Base-by-base conservation (phyloP, 30 jellyfish, hydroid and myxozoan genomes). In the Cassiopea xamachana region DNA sequence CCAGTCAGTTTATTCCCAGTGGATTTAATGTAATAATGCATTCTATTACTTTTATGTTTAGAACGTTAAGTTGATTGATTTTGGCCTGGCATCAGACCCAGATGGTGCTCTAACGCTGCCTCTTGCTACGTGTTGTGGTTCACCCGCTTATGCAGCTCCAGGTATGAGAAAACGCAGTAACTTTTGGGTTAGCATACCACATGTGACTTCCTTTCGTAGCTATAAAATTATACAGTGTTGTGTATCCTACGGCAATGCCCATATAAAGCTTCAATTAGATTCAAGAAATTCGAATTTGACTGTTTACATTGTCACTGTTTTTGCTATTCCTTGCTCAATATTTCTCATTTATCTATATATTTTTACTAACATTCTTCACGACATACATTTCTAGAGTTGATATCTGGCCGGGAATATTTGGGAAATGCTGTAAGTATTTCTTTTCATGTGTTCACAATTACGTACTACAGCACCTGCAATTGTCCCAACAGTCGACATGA, bases 141-240 rank as follows among this genome's bases (percentile, higher is more conserved):
- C 99, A 8, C 97, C 98, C 7, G 99, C 99, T 67, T 96, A 96
- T 75, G 99, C 99, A 46, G 99, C 99, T 0, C 99, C 99, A 68
- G 99, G 99, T 92, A 88, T 2, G 19, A 19, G 27, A 46, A 4
- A 61, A 1, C 77, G 0, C 7, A 55, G 64, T 55, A 55, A 55
- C 64, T 55, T 55, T 3, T 10, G 7, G 58, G 15, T 75, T 17
- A 15, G 46, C 27, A 75, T 27, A 27, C 39, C 39, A 27, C 49
- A 3, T 7, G 46, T 27, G 27, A 6, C 4, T 27, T 27, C 39
- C 39, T 27, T 27, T 27, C 0, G 39, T 27, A 27, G 39, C 39
- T 27, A 27, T 27, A 27, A 27, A 27, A 27, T 27, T 27, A 27
- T 27, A 27, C 39, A 27, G 39, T 27, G 39, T 27, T 27, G 39